Conservation (phyloP, 23 tunicate genomes). For the Diplosoma virens region DNA sequence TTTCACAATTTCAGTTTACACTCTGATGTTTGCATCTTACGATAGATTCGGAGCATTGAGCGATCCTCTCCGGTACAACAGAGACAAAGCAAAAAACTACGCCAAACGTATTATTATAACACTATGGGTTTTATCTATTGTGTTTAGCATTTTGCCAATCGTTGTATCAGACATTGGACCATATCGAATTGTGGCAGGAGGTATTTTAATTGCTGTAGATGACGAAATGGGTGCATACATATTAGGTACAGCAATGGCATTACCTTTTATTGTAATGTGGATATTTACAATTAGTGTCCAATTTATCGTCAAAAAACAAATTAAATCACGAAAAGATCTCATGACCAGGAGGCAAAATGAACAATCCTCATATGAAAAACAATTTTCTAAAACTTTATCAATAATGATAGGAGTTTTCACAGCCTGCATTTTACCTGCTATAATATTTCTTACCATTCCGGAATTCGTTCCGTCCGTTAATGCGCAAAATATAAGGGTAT, state of each 20-base stretch:
- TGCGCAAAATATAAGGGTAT: background rate
- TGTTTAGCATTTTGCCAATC: background rate
- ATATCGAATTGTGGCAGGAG: constrained; percentile 3
- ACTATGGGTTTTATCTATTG: background rate
- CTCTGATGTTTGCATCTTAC: constrained; percentile 69
- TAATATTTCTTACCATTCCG: background rate
- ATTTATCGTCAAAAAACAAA: background rate
- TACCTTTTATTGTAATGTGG: constrained; percentile 33
- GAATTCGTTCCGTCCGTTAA: background rate
- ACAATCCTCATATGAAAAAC: background rate
- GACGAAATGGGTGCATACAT: background rate
- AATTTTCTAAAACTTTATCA: background rate
- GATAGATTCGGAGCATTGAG: constrained; percentile 51
- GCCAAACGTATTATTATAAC: background rate
- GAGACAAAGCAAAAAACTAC: constrained; percentile 10
- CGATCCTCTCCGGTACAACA: constrained; percentile 21
- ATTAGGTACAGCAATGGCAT: background rate
- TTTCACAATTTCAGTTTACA: constrained; percentile 46
- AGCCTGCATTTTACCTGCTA: constrained; percentile 37
- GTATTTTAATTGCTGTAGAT: constrained; percentile 10
- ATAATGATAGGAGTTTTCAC: constrained; percentile 37
- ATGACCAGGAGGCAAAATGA: background rate
- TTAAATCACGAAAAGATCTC: background rate
- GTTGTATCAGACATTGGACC: background rate
- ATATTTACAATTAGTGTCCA: background rate